A percentile compares a stretch with the other conserved stretches of the same genome.
These are phyloP conservation scores for Apodemus speciosus DNA, from an alignment of 2,113 vertebrate species.

Conservation along the genomic window DNA sequence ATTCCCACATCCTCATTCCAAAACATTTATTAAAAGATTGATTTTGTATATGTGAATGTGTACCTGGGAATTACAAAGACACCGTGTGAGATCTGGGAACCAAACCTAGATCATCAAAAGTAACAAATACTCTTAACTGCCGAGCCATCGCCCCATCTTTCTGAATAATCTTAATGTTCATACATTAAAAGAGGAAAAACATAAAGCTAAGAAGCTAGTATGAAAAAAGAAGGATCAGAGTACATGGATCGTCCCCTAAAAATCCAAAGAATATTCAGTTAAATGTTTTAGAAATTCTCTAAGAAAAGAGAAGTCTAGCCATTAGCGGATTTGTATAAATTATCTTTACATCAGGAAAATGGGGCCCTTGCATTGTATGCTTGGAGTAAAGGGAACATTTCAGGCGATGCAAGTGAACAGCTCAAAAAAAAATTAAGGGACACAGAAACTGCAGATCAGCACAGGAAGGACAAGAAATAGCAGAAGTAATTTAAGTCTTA, in stretches of 20 bases:
- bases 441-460: neutral
- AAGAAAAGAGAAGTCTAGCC: neutral
- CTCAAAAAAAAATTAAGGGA: neutral
- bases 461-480: neutral
- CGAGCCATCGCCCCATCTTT: neutral
- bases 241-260: neutral
- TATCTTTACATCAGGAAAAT: neutral
- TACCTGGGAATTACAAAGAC: neutral
- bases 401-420: neutral
- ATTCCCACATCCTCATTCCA: neutral
- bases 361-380: neutral
- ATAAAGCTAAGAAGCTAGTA: neutral
- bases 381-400: neutral
- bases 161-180: neutral
- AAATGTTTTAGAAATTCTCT: too few species aligned
- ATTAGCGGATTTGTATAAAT: neutral
- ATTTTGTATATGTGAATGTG: neutral
- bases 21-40: neutral
- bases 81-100: neutral
- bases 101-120: neutral
- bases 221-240: neutral
- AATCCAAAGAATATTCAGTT: neutral
- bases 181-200: neutral
- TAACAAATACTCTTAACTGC: neutral
- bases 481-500: neutral